Base-by-base conservation (phyloP, 2,113 vertebrate genomes). In the Elaphurus davidianus region DNA sequence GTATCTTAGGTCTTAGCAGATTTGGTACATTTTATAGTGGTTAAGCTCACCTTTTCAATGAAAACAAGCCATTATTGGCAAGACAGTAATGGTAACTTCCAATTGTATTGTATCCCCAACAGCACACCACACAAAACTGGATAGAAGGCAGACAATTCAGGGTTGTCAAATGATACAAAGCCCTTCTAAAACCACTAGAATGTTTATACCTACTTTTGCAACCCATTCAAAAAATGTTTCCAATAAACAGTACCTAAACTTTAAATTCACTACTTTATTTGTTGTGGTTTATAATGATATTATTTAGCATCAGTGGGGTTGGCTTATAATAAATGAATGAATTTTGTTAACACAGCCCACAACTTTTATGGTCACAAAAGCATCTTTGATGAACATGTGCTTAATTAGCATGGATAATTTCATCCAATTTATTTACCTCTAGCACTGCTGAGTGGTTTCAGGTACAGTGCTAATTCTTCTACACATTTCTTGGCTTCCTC, bases 401-500 rank as follows among this genome's bases (percentile, higher is more conserved):
- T 67, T 83, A 40, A 40, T 21, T 40, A 90, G 84, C 43, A 78
- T 23, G 17, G 23, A 81, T 47, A 71, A 81, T 7, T 91, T 59
- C 0, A 82, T 7, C 84, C 17, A 15, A 97, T 97, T 98, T 99
- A 97, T 97, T 98, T 99, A 99, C 99, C 99, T 99, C 99, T 99
- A 1, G 99, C 99, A 82, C 99, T 99, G 99, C 99, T 99, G 98
- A 99, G 99, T 96, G 99, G 99, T 99, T 99, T 99, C 98, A 99
- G 99, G 99, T 99, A 99, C 98, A 99, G 99, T 23, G 99, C 99
- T 98, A 99, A 98, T 98, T 99, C 99, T 98, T 99, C 99, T 98
- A 99, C 99, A 97, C 99, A 99, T 98, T 99, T 99, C 96, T 99
- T 99, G 96, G 99, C 99, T 98, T 99, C 99, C 96, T 99, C 99